Evolutionary conservation across 2,797 vertebrate genomes (phyloP), one percentile per base, ranked within the genome.

Genomic region (Cossypha polioptera): DNA sequence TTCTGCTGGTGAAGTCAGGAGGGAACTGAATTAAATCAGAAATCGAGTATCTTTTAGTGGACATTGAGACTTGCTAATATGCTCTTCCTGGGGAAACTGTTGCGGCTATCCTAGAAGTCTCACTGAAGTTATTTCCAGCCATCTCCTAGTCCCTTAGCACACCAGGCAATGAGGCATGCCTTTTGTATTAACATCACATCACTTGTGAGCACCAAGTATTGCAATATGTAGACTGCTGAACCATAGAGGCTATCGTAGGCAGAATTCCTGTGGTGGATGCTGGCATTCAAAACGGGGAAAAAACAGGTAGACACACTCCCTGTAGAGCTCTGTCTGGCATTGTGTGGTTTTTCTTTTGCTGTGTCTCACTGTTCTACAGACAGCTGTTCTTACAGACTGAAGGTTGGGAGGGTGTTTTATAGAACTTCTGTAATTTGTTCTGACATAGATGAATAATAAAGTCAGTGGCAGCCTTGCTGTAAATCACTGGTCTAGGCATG

Each of bases 191-290:
- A 10, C 29, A 4, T 68, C 38, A 14, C 10, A 4, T 57, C 33
- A 26, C 4, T 78, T 62, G 38, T 61, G 73, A 68, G 26, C 77
- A 43, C 16, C 50, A 16, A 61, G 15, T 63, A 47, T 28, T 67
- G 35, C 28, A 5, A 1, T 53, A 9, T 18, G 65, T 35, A 75
- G 54, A 9, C 33, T 57, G 29, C 54, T 78, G 54, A 90, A 40
- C 29, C 51, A 5, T 11, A 43, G 68, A 69, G 29, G 13, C 16
- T 38, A 26, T 33, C 65, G 54, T 50, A 63, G 57, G 31, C 72
- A 85, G 74, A 92, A 95, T 86, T 95, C 75, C 85, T 92, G 68
- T 68, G 68, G 72, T 88, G 57, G 50, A 25, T 61, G 35, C 65
- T 96, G 78, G 57, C 78, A 54, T 77, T 85, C 45, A n/a, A 43